Evolutionary conservation across 1,140 invertebrate species (phyloP).

Genomic region (Adelges cooleyi): DNA sequence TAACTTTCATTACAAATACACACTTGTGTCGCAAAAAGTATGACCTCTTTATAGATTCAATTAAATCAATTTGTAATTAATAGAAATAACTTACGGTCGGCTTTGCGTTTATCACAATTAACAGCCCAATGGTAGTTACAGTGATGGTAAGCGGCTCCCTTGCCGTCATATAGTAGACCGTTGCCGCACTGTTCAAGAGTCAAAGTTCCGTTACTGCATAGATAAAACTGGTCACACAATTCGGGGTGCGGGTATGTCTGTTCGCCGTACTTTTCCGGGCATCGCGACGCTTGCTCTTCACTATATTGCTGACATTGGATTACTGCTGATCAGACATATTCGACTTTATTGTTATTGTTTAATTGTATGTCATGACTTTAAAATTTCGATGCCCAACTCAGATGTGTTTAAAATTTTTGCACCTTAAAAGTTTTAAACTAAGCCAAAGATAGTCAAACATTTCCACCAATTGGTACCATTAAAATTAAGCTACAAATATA

Average conservation of each 20-base stretch:
- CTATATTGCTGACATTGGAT: background rate
- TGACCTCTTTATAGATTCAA: too few species aligned
- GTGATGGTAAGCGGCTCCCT: slow-evolving; percentile 75
- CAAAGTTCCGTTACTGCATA: slow-evolving; percentile 80
- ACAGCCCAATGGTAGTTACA: slow-evolving; percentile 91
- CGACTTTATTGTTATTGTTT: too few species aligned
- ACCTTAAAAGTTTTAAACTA: too few species aligned
- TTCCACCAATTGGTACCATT: too few species aligned
- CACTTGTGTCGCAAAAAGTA: too few species aligned
- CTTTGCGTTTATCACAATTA: slow-evolving; percentile 70
- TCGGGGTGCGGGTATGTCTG: slow-evolving; percentile 74
- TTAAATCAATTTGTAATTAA: too few species aligned
- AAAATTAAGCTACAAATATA: too few species aligned
- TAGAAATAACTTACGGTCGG: slow-evolving; percentile 66
- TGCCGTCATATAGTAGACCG: slow-evolving; percentile 79
- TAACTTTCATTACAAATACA: too few species aligned
- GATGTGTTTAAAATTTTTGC: too few species aligned
- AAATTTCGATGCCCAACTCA: too few species aligned
- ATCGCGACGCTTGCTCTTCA: slow-evolving; percentile 35
- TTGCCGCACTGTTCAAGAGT: slow-evolving; percentile 84
- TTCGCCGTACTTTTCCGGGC: slow-evolving; percentile 56
- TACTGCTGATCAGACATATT: background rate
- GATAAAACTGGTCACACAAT: slow-evolving; percentile 74
- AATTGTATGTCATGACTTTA: too few species aligned
- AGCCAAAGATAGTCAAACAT: too few species aligned